Evolutionary conservation across 2,797 vertebrate species (phyloP).

Genomic region (Parauchenoglanis ngamensis): DNA sequence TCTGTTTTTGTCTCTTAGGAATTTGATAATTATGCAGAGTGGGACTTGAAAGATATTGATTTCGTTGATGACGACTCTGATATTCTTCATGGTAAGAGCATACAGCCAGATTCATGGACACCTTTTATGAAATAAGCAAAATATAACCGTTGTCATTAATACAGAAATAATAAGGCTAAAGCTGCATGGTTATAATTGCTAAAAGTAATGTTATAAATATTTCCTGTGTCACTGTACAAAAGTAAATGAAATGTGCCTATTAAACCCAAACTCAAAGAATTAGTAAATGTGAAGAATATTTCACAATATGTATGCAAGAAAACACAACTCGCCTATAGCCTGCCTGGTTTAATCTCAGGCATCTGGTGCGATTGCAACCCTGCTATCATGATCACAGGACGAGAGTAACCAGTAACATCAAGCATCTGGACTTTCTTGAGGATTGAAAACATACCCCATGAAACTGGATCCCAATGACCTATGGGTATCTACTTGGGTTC

Average conservation of each 20-base stretch:
- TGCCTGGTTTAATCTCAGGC: neutral
- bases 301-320: neutral
- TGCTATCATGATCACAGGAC: neutral
- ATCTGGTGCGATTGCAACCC: neutral
- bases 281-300: neutral
- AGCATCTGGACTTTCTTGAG: neutral
- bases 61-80: constrained; percentile 99
- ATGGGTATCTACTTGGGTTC: neutral
- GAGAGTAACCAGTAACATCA: neutral
- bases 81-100: constrained; percentile 83
- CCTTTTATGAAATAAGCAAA: neutral
- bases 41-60: constrained; percentile 99
- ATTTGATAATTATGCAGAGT: constrained; percentile 99
- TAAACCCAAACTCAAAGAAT: neutral
- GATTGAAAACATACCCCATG: neutral
- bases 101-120: neutral
- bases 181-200: neutral
- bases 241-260: neutral
- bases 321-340: neutral
- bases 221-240: neutral
- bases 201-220: neutral
- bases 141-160: neutral
- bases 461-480: neutral
- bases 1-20: constrained; percentile 74
- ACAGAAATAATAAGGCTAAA: neutral